Base-by-base conservation (phyloP, 64 coral and sea anemone species). In the Trachythela sp. region DNA sequence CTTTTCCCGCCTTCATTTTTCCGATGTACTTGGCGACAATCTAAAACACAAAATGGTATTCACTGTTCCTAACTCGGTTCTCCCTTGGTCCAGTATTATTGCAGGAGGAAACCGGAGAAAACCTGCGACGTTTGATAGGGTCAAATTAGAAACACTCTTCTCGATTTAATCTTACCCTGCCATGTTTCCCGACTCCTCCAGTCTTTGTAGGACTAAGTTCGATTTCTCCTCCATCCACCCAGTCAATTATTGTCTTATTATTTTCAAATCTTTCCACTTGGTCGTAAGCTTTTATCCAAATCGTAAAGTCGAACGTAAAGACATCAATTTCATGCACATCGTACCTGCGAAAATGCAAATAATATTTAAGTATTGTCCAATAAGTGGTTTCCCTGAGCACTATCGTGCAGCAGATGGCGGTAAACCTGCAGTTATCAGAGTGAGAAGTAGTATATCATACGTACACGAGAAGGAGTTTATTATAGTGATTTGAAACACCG, bases 201-300 rank as follows among this genome's bases (percentile, higher is more conserved):
- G 90, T 90, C 9, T 91, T 85, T 29, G 76, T 92, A 8, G 95
- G 95, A 33, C 95, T 93, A 22, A 98, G 94, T 10, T 92, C 71
- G 31, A 98, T 98, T 75, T 98, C 95, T 2, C 95, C 95, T 34
- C 95, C 95, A 30, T 94, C 93, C 34, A 98, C 88, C 95, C 95
- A 98, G 48, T 98, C 86, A 41, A 92, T 86, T 30, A 48, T 83
- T 7, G 95, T 94, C 18, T 93, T 72, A 41, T 98, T 94, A 2
- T 89, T 89, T 33, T 68, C 89, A 84, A 90, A 91, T 13, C 38
- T 86, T 8, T 70, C 90, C 29, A 94, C 93, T 75, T 92, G 93
- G 84, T 98, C 95, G 33, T 91, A 98, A 2, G 95, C 94, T 38
- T 94, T 94, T 17, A 98, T 93, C 30, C 92, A 93, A 76, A 98